Conservation (phyloP, 2,113 vertebrate genomes). For the Limnothrissa miodon region DNA sequence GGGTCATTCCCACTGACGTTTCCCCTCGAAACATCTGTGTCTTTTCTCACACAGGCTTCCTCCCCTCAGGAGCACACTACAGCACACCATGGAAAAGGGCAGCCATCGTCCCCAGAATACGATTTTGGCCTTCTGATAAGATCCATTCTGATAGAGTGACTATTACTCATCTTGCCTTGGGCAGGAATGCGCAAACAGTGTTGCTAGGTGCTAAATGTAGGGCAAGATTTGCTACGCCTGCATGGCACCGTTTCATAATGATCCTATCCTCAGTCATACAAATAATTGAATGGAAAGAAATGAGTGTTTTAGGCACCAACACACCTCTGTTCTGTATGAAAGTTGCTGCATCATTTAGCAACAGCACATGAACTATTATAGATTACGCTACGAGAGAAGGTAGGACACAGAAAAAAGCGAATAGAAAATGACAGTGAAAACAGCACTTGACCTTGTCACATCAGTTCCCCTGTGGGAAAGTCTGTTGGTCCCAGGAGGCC, state of each 20-base stretch:
- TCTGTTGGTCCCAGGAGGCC: neutral
- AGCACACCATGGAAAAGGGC: neutral
- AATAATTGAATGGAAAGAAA: neutral
- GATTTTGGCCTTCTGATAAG: neutral
- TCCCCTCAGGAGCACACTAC: neutral
- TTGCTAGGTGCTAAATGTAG: neutral
- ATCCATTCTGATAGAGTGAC: neutral
- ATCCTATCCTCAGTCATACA: neutral
- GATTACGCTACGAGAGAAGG: too few species aligned
- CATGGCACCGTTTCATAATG: too few species aligned
- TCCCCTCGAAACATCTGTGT: neutral
- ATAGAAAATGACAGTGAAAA: neutral
- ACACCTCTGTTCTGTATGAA: neutral
- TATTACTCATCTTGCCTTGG: neutral
- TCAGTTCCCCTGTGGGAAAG: neutral
- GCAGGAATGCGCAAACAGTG: neutral
- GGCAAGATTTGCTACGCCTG: too few species aligned
- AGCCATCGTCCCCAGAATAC: neutral
- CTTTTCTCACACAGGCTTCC: neutral
- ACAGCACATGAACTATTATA: too few species aligned
- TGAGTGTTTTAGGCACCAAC: neutral
- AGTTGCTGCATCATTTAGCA: too few species aligned
- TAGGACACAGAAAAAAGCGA: too few species aligned
- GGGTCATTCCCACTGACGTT: neutral
- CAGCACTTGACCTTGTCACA: neutral